These are phyloP conservation scores for Girardinichthys multiradiatus DNA, from an alignment of 2,113 vertebrate genomes.

Conservation along the genomic window DNA sequence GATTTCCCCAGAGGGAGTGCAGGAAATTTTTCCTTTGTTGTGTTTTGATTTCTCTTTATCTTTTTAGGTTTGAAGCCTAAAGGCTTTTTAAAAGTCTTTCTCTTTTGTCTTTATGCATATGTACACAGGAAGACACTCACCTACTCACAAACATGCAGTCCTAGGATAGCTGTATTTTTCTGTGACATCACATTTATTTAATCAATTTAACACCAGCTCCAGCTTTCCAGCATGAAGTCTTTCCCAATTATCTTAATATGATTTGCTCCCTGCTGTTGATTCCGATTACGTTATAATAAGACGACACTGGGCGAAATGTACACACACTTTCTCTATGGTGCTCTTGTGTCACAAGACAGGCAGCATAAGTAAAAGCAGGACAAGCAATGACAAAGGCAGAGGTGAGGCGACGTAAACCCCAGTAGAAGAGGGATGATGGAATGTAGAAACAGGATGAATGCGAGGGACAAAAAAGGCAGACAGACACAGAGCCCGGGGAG, in stretches of 20 bases:
- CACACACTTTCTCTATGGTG: constrained; percentile 20
- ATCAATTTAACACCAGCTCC: constrained; percentile 65
- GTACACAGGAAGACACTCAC: background rate
- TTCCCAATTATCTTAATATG: constrained; percentile 76
- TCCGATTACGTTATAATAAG: constrained; percentile 69
- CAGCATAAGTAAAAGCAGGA: constrained; percentile 60
- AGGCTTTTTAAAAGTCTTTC: constrained; percentile 9
- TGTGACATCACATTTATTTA: constrained; percentile 71
- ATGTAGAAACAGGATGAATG: constrained; percentile 49
- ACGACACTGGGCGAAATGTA: constrained; percentile 14
- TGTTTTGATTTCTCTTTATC: constrained; percentile 10
- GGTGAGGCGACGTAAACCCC: constrained; percentile 44
- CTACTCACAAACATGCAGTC: background rate
- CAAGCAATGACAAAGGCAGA: constrained; percentile 58
- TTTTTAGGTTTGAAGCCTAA: constrained; percentile 11
- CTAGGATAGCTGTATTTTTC: constrained; percentile 38
- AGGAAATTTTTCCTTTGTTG: constrained; percentile 3
- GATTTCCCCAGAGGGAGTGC: background rate
- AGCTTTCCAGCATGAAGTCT: constrained; percentile 73
- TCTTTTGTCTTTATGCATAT: constrained; percentile 10
- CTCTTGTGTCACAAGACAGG: constrained; percentile 50
- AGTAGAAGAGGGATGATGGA: constrained; percentile 46
- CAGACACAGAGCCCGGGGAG: constrained; percentile 47
- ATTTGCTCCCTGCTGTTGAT: constrained; percentile 66
- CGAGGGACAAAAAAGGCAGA: constrained; percentile 62